Evolutionary conservation across 2,888 invertebrate species (phyloP).

Genomic region (Meloe dianella): DNA sequence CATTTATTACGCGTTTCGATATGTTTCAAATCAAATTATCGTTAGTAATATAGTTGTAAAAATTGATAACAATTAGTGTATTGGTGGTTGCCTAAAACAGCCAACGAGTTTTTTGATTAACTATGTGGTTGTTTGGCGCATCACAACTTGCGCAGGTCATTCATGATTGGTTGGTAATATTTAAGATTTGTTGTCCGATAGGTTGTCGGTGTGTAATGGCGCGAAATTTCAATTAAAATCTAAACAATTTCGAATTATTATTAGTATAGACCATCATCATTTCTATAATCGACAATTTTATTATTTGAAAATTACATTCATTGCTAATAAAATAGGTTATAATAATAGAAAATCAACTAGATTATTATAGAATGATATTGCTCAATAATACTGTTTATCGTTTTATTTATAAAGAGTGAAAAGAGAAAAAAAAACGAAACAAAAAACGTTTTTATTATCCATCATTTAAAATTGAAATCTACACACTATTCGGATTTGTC

Average conservation of each 20-base stretch:
- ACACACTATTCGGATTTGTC: no score
- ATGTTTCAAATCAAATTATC: no score
- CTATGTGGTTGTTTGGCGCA: neutral
- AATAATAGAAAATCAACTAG: slow-evolving; percentile 3
- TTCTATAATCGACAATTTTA: neutral
- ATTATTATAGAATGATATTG: slow-evolving; percentile 1
- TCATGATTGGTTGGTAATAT: neutral
- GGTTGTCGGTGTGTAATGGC: neutral
- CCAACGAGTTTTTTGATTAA: no score
- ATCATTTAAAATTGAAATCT: slow-evolving; percentile 1
- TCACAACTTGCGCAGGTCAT: neutral
- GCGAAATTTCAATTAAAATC: no score
- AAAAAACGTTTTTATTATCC: slow-evolving; percentile 5
- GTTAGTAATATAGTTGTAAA: no score
- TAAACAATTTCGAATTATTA: neutral
- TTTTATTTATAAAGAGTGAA: neutral
- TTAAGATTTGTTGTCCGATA: neutral
- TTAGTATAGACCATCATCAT: neutral
- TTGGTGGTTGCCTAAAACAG: neutral
- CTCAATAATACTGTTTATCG: slow-evolving; percentile 6
- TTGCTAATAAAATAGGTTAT: slow-evolving; percentile 14
- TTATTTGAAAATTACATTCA: slow-evolving; percentile 6
- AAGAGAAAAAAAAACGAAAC: neutral
- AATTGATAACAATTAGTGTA: neutral
- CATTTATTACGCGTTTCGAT: no score